phyloP scores from a whole-genome alignment of 2,888 invertebrate genomes.

The Creontiades dilutus region DNA sequence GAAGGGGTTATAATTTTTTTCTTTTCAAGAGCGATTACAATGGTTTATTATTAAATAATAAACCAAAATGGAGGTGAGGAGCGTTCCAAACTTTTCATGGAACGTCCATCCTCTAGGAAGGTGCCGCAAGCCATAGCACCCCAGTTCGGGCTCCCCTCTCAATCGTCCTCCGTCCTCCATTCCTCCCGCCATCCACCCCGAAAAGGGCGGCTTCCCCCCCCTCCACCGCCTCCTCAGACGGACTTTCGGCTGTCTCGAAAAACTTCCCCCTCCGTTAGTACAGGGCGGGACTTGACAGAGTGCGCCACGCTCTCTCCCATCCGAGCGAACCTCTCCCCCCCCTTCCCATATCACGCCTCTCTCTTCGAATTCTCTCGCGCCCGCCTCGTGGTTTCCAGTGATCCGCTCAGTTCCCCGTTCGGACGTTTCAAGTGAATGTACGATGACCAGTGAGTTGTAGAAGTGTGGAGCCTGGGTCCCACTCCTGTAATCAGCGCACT shows the following conservation, averaged over 20 bases:
- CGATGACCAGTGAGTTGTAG: conserved; percentile 58
- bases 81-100: too few relatives aligned
- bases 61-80: too few relatives aligned
- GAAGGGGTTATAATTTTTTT: too few relatives aligned
- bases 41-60: too few relatives aligned
- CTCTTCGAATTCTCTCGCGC: conserved; percentile 13
- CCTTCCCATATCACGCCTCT: neutral
- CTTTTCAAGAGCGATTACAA: too few relatives aligned
- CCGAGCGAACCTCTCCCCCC: neutral
- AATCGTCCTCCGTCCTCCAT: neutral
- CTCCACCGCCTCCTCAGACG: neutral
- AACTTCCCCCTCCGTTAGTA: conserved; percentile 57
- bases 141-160: neutral
- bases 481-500: conserved; percentile 42
- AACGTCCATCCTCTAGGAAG: too few relatives aligned
- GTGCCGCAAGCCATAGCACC: too few relatives aligned
- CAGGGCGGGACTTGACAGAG: conserved; percentile 65
- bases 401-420: conserved; percentile 58
- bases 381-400: conserved; percentile 54
- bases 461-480: conserved; percentile 62
- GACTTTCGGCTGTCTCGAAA: neutral
- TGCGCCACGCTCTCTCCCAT: conserved; percentile 46
- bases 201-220: conserved; percentile 51
- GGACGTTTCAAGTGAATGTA: conserved; percentile 49
- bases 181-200: conserved; percentile 30